Evolutionary conservation across 1,140 invertebrate species (phyloP).

Genomic region (Camponotus vicinus): DNA sequence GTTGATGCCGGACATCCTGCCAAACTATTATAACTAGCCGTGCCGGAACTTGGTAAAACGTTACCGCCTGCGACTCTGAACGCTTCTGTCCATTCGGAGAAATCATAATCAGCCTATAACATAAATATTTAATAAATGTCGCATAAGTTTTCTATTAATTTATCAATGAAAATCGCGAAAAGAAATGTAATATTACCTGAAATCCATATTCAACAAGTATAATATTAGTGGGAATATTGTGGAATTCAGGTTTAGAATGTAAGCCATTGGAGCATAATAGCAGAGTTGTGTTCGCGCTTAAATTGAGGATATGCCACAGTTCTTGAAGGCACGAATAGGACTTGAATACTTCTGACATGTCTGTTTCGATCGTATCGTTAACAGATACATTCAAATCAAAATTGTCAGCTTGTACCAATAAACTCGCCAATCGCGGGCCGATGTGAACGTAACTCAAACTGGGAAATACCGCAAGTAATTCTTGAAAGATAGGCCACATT

Average conservation of each 20-base stretch:
- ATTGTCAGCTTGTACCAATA: conserved; percentile 86
- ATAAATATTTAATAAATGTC: conserved; percentile 40
- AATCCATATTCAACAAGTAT: conserved; percentile 90
- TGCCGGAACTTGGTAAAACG: conserved; percentile 89
- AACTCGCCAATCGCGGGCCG: conserved; percentile 88
- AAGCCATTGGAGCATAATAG: conserved; percentile 88
- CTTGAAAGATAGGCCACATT: conserved; percentile 88
- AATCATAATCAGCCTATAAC: conserved; percentile 89
- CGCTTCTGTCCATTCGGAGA: conserved; percentile 87
- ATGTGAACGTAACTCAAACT: conserved; percentile 88
- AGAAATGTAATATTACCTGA: conserved; percentile 83
- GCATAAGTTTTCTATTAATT: background rate
- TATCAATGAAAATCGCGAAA: background rate
- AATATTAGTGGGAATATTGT: conserved; percentile 87
- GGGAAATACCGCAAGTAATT: conserved; percentile 85
- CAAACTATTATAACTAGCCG: conserved; percentile 90
- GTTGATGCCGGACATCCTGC: conserved; percentile 90
- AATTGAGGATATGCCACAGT: conserved; percentile 87
- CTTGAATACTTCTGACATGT: conserved; percentile 85
- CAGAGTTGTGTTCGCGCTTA: conserved; percentile 86
- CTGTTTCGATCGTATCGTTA: conserved; percentile 85
- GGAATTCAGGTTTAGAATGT: conserved; percentile 82
- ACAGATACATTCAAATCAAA: conserved; percentile 81
- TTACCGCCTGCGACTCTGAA: conserved; percentile 87
- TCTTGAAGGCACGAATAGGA: conserved; percentile 85